Percentiles rank a stretch among this genome's conserved stretches.
phyloP scores from a whole-genome alignment of 2,888 invertebrate genomes.

The Troilus luridus region DNA sequence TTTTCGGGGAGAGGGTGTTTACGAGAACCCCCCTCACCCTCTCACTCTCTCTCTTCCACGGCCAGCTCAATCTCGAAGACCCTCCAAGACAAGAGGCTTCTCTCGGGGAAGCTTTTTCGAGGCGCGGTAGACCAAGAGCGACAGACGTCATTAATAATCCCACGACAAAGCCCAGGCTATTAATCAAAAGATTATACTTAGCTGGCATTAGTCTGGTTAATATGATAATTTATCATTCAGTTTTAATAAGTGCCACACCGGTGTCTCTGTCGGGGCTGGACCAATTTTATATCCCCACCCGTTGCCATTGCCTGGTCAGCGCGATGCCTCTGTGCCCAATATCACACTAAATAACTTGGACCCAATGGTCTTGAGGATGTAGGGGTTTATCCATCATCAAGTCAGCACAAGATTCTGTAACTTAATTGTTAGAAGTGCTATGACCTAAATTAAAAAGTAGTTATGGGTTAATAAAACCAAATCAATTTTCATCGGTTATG shows the following conservation, averaged over 20 bases:
- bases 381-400: no score
- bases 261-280: constrained; percentile 14
- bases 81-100: constrained; percentile 29
- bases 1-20: background rate
- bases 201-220: constrained; percentile 53
- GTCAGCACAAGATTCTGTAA: no score
- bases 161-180: constrained; percentile 53
- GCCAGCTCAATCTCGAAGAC: constrained; percentile 23
- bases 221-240: constrained; percentile 57
- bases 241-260: constrained; percentile 56
- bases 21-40: background rate
- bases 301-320: background rate
- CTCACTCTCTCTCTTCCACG: background rate
- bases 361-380: background rate
- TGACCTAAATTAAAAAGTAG: no score
- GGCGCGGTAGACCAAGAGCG: constrained; percentile 20
- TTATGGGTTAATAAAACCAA: no score
- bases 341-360: background rate
- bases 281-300: constrained; percentile 4
- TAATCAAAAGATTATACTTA: constrained; percentile 58
- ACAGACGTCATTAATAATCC: constrained; percentile 51
- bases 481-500: no score
- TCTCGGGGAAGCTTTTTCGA: background rate
- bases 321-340: background rate
- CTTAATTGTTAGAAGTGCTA: no score